These are phyloP conservation scores for Zaprionus camerounensis DNA, from an alignment of 1,140 invertebrate species.

Conservation along the genomic window DNA sequence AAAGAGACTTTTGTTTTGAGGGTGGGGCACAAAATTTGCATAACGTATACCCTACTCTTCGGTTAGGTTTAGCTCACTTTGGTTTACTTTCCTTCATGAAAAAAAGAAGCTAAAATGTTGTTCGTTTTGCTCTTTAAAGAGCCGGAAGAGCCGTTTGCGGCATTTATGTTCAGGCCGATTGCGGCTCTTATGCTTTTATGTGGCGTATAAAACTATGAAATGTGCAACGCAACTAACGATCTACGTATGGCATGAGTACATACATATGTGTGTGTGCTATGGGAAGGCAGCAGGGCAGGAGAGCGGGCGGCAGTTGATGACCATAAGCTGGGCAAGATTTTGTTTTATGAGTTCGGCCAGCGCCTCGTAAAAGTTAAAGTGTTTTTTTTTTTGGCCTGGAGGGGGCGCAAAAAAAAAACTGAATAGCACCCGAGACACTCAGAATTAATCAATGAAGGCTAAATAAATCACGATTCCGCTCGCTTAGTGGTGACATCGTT, in stretches of 20 bases:
- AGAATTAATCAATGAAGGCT: slow-evolving; percentile 70
- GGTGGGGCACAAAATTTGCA: slow-evolving; percentile 54
- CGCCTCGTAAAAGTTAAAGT: slow-evolving; percentile 59
- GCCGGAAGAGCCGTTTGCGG: not conserved
- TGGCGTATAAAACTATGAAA: slow-evolving; percentile 71
- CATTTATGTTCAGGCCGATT: slow-evolving; percentile 51
- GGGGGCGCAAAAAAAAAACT: slow-evolving; percentile 15
- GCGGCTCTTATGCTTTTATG: slow-evolving; percentile 54
- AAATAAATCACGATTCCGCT: slow-evolving; percentile 69
- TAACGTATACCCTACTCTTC: slow-evolving; percentile 36
- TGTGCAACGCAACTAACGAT: slow-evolving; percentile 11
- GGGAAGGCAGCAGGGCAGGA: not conserved
- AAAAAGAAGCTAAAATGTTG: slow-evolving; percentile 21
- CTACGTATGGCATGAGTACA: not conserved
- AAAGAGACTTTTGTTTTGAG: slow-evolving; percentile 35
- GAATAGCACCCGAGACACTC: slow-evolving; percentile 37
- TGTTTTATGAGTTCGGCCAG: slow-evolving; percentile 56
- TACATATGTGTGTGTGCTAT: no score
- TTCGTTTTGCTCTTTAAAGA: slow-evolving; percentile 48
- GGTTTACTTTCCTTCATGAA: not conserved
- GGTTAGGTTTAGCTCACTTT: not conserved
- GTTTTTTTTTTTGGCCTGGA: slow-evolving; percentile 13
- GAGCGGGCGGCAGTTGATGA: not conserved
- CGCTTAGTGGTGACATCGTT: slow-evolving; percentile 48
- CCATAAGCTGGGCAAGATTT: slow-evolving; percentile 40